Evolutionary conservation across 2,113 vertebrate species (phyloP).

Genomic region (Pelecanus crispus): DNA sequence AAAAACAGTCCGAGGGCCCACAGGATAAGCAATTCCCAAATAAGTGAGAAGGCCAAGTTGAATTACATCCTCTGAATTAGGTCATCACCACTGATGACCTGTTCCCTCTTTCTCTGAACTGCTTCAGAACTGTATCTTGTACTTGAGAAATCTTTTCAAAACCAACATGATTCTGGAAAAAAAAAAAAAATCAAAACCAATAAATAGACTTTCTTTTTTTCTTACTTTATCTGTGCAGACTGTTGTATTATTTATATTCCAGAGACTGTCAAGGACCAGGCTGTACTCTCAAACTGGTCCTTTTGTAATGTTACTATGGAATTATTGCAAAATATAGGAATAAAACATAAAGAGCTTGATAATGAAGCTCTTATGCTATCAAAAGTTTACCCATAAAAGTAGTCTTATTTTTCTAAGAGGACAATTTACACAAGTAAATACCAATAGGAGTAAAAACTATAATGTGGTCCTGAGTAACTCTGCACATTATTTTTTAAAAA

Average conservation of each 20-base stretch:
- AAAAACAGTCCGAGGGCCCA: background rate
- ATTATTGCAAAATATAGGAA: background rate
- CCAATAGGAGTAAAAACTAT: background rate
- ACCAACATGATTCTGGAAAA: background rate
- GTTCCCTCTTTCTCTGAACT: background rate
- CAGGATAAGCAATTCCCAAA: background rate
- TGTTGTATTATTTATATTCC: background rate
- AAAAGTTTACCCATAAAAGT: background rate
- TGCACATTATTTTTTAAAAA: background rate
- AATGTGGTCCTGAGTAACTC: background rate
- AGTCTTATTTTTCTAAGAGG: background rate
- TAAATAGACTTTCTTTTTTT: background rate
- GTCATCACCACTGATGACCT: background rate
- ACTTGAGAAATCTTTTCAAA: background rate
- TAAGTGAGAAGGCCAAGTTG: background rate
- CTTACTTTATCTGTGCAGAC: background rate
- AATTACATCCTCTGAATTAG: background rate
- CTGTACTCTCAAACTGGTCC: background rate
- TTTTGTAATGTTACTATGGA: background rate
- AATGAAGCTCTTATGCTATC: background rate
- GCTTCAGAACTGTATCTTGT: background rate
- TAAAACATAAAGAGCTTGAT: background rate
- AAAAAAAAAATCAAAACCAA: background rate
- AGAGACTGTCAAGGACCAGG: background rate
- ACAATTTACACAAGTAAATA: background rate